A percentile compares a stretch with the other conserved stretches of the same genome.
Conservation (phyloP, 2,888 invertebrate species). For the Papilio protenor region DNA sequence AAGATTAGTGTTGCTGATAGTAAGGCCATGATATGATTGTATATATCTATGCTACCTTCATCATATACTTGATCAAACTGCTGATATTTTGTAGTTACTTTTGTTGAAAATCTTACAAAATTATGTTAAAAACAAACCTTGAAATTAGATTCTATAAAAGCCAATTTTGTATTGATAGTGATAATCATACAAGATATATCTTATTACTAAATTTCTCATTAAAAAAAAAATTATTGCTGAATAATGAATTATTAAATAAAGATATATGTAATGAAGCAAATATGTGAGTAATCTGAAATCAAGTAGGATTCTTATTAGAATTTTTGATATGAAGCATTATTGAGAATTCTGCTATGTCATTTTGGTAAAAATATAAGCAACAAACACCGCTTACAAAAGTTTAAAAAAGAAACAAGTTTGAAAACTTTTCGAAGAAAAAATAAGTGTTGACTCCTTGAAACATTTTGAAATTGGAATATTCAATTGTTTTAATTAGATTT, state of each 20-base stretch:
- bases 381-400: background rate
- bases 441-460: background rate
- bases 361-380: background rate
- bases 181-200: no score
- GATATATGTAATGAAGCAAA: background rate
- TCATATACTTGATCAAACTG: no score
- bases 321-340: background rate
- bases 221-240: no score
- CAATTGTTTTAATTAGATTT: background rate
- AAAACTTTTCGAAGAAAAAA: background rate
- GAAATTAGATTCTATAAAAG: no score
- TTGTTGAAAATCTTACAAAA: no score
- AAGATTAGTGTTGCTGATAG: slow-evolving; percentile 13
- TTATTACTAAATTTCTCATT: no score
- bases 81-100: no score
- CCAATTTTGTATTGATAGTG: no score
- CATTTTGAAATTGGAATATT: background rate
- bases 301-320: slow-evolving; percentile 6
- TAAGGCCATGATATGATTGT: background rate
- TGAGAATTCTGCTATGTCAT: background rate
- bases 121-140: no score
- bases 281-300: background rate
- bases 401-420: background rate
- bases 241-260: background rate
- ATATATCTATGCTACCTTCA: no score